Evolutionary conservation across 2,113 vertebrate species (phyloP).

Genomic region (Acanthochromis polyacanthus): DNA sequence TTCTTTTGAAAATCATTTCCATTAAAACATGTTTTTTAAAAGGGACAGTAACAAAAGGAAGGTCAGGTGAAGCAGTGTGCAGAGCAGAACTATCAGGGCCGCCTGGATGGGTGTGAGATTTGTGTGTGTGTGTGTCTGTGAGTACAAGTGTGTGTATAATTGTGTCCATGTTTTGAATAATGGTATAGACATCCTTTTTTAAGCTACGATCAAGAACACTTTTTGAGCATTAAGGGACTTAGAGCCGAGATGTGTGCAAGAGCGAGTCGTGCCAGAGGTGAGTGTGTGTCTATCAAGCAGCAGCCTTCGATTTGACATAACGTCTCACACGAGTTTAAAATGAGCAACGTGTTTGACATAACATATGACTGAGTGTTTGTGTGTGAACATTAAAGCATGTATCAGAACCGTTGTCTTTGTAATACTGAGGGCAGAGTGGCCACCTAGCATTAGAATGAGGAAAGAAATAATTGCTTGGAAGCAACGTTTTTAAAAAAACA

Average conservation of each 20-base stretch:
- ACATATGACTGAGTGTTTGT: conserved; percentile 2
- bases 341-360: conserved; percentile 1
- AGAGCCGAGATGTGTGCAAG: conserved; percentile 32
- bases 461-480: conserved; percentile 40
- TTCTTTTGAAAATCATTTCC: conserved; percentile 90
- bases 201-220: conserved; percentile 63
- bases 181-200: conserved; percentile 71
- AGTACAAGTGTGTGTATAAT: conserved; percentile 61
- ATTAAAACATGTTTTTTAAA: conserved; percentile 88
- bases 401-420: conserved; percentile 29
- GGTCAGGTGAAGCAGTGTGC: conserved; percentile 85
- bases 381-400: conserved; percentile 52
- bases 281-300: conserved; percentile 37
- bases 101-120: conserved; percentile 70
- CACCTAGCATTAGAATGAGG: conserved; percentile 12
- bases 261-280: conserved; percentile 14
- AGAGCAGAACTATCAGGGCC: conserved; percentile 78
- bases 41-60: conserved; percentile 86
- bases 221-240: conserved; percentile 61
- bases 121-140: conserved; percentile 15
- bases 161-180: conserved; percentile 75
- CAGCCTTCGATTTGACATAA: conserved; percentile 51
- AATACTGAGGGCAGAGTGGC: conserved; percentile 18
- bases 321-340: conserved; percentile 9
- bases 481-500: conserved; percentile 30